These are phyloP conservation scores for Chaitophorus viminalis DNA, from an alignment of 2,888 invertebrate species.

Conservation along the genomic window DNA sequence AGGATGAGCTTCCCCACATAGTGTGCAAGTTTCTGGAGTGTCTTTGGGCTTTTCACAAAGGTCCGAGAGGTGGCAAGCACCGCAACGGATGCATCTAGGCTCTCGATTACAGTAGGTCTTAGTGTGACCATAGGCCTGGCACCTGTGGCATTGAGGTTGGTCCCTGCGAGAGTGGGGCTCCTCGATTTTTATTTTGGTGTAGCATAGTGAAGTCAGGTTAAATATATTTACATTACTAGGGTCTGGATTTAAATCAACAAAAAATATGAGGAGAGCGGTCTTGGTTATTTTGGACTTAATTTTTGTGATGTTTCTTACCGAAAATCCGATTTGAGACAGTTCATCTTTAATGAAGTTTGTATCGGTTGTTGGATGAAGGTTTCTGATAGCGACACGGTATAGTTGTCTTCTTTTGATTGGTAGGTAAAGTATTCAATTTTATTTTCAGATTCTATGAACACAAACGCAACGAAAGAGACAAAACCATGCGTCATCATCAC, in stretches of 20 bases:
- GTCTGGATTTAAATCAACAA: slow-evolving; percentile 3
- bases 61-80: no score
- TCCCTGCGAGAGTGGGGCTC: neutral
- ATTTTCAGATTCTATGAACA: no score
- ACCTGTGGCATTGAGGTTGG: neutral
- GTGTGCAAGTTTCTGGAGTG: no score
- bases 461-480: no score
- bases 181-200: slow-evolving; percentile 1
- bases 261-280: slow-evolving; percentile 10
- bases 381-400: neutral
- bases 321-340: neutral
- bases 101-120: slow-evolving; percentile 3
- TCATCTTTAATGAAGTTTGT: neutral
- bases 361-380: neutral
- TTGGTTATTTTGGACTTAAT: neutral
- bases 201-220: neutral
- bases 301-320: neutral
- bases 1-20: no score
- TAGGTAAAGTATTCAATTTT: no score
- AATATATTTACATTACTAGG: neutral
- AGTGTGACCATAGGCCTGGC: slow-evolving; percentile 9
- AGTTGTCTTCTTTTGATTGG: no score
- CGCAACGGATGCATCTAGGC: neutral
- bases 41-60: no score
- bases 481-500: no score